phyloP scores from a whole-genome alignment of 1,140 invertebrate genomes.

The Ganaspis sp. region DNA sequence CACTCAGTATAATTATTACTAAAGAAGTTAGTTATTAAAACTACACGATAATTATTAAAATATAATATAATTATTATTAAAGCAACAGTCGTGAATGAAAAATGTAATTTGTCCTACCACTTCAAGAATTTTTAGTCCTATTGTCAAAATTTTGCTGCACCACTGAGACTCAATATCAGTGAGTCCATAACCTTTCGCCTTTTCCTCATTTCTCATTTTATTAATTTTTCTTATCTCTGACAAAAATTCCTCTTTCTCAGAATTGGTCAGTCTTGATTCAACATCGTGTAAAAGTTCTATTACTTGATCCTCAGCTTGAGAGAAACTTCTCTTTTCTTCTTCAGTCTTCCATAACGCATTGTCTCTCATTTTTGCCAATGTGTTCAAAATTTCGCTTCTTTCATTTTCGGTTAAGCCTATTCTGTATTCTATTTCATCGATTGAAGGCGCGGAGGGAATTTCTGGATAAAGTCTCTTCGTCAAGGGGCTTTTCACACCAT shows the following conservation, averaged over 20 bases:
- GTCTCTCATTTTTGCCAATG: not conserved
- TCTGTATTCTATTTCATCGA: slow-evolving; percentile 1
- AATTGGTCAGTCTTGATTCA: not conserved
- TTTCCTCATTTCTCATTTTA: not conserved
- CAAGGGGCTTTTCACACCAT: not conserved
- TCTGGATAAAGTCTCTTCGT: not conserved
- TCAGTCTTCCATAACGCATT: not conserved
- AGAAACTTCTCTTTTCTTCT: not conserved
- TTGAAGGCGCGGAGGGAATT: not conserved
- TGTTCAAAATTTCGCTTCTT: not conserved
- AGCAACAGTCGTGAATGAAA: no score
- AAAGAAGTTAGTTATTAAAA: no score
- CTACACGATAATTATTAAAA: not conserved
- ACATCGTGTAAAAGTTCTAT: not conserved
- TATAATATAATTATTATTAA: not conserved
- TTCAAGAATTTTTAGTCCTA: slow-evolving; percentile 6
- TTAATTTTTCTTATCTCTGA: not conserved
- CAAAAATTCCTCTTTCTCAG: not conserved
- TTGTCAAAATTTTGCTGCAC: not conserved
- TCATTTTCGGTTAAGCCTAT: not conserved
- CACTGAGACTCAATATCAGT: not conserved
- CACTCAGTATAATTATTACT: no score
- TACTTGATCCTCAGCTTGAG: not conserved
- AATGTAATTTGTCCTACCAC: not conserved
- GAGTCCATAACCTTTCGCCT: not conserved